These are phyloP conservation scores for Parasteatoda lunata DNA, from an alignment of 2,888 invertebrate genomes.

Conservation along the genomic window DNA sequence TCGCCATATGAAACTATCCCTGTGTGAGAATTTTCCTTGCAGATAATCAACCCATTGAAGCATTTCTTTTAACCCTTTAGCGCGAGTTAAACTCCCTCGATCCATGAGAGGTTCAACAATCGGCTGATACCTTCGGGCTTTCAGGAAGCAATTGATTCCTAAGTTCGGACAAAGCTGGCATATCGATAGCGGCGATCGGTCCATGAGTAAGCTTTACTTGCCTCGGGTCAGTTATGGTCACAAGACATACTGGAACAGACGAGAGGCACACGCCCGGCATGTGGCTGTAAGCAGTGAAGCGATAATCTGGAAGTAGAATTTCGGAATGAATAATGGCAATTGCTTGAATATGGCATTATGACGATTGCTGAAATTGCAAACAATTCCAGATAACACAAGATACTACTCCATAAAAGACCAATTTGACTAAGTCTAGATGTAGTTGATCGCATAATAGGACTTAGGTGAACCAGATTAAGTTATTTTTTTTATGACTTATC, in stretches of 20 bases:
- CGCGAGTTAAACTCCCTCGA: slow-evolving; percentile 24
- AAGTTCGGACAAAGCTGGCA: slow-evolving; percentile 20
- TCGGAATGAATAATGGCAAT: slow-evolving; percentile 45
- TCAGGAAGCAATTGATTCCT: slow-evolving; percentile 42
- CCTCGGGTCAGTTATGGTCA: slow-evolving; percentile 58
- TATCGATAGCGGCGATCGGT: slow-evolving; percentile 40
- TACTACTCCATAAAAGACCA: slow-evolving; percentile 22
- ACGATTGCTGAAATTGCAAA: slow-evolving; percentile 39
- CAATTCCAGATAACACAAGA: background rate
- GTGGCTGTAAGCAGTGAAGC: slow-evolving; percentile 27
- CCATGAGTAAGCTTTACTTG: slow-evolving; percentile 18
- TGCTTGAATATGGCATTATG: slow-evolving; percentile 1
- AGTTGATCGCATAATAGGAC: slow-evolving; percentile 35
- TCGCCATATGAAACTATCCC: slow-evolving; percentile 8
- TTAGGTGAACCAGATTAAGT: background rate
- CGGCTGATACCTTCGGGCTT: slow-evolving; percentile 41
- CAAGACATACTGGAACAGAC: slow-evolving; percentile 3
- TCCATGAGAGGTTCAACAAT: slow-evolving; percentile 58
- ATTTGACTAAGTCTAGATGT: slow-evolving; percentile 44
- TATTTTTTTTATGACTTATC: background rate
- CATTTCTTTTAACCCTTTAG: slow-evolving; percentile 66
- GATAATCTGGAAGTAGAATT: slow-evolving; percentile 21
- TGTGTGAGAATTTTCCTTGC: slow-evolving; percentile 51
- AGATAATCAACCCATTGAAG: slow-evolving; percentile 63
- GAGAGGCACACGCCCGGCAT: slow-evolving; percentile 30